Conservation (phyloP, 2,888 invertebrate genomes). For the Trichogramma evanescens region DNA sequence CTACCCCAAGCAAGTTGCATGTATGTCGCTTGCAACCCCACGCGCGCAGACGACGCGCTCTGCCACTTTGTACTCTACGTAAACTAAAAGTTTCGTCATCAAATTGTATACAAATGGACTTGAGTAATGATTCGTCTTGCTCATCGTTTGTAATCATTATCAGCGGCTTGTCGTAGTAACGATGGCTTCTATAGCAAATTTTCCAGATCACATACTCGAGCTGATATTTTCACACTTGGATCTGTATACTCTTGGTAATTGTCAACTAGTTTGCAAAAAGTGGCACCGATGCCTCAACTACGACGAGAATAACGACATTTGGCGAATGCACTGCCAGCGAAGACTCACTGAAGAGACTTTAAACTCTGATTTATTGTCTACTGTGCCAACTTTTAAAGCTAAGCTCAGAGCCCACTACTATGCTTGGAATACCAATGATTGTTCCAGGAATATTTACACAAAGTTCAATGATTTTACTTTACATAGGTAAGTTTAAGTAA, state of each 20-base stretch:
- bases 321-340: constrained; percentile 83
- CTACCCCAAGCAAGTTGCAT: no score
- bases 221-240: constrained; percentile 87
- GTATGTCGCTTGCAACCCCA: no score
- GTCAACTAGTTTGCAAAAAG: constrained; percentile 85
- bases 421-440: constrained; percentile 96
- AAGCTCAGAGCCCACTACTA: constrained; percentile 89
- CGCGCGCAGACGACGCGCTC: no score
- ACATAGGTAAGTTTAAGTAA: constrained; percentile 58
- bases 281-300: constrained; percentile 76
- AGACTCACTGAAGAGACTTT: constrained; percentile 80
- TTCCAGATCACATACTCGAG: constrained; percentile 75
- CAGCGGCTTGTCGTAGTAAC: background rate
- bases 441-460: constrained; percentile 93
- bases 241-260: constrained; percentile 77
- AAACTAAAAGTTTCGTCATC: no score
- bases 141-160: background rate
- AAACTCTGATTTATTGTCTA: constrained; percentile 84
- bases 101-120: no score
- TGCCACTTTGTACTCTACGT: no score
- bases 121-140: no score
- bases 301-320: constrained; percentile 92
- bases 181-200: constrained; percentile 6
- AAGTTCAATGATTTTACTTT: constrained; percentile 95
- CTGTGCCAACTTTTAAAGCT: constrained; percentile 83